phyloP scores from a whole-genome alignment of 2,797 vertebrate genomes.

The Chelidonichthys spinosus region DNA sequence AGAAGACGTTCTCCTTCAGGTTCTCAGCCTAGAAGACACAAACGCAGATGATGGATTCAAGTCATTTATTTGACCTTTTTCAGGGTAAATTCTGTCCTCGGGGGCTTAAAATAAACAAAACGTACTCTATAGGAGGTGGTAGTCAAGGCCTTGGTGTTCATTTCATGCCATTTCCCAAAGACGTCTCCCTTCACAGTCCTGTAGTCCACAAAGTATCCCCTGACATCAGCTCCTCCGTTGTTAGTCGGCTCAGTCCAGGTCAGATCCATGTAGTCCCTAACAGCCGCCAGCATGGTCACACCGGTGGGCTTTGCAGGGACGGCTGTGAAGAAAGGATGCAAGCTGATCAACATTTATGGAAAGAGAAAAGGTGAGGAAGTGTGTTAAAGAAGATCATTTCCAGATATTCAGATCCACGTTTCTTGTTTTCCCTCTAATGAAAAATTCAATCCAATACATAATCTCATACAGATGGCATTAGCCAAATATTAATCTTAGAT shows the following conservation, averaged over 20 bases:
- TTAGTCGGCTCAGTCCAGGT: conserved; percentile 89
- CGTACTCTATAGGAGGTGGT: conserved; percentile 92
- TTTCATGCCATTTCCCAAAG: conserved; percentile 91
- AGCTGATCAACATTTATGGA: conserved; percentile 8
- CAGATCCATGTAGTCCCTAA: conserved; percentile 92
- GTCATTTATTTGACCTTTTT: too few relatives aligned
- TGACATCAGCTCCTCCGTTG: conserved; percentile 90
- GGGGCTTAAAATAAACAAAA: neutral
- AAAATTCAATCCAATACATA: neutral
- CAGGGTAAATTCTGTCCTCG: neutral
- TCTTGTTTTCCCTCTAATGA: neutral
- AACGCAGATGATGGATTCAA: conserved; percentile 5
- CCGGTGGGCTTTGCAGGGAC: conserved; percentile 85
- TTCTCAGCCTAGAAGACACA: conserved; percentile 86
- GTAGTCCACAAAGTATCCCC: conserved; percentile 95
- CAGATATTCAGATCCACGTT: neutral
- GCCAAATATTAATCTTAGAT: conserved; percentile 15
- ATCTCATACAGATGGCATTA: conserved; percentile 15
- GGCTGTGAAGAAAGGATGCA: conserved; percentile 76
- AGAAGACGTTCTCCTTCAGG: conserved; percentile 93
- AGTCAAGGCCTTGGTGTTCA: conserved; percentile 89
- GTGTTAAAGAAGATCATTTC: neutral
- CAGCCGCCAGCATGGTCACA: conserved; percentile 89
- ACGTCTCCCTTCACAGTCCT: conserved; percentile 88
- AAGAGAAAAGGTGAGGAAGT: neutral